These are phyloP conservation scores for Elephas maximus DNA, from an alignment of 2,113 vertebrate genomes.

Conservation along the genomic window DNA sequence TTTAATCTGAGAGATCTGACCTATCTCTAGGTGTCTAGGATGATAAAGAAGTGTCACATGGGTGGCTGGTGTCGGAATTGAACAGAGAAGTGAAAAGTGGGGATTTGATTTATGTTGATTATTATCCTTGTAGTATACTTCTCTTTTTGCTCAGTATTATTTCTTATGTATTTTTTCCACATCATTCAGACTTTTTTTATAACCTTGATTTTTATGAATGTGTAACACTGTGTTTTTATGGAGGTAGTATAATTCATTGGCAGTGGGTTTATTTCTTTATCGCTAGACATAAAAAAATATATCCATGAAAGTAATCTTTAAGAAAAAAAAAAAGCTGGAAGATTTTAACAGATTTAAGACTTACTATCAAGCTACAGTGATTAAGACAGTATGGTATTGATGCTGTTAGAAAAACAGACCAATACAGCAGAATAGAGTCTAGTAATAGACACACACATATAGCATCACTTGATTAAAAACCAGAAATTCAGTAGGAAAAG, in stretches of 20 bases:
- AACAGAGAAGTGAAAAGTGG: too few relatives aligned
- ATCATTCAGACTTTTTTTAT: constrained; percentile 35
- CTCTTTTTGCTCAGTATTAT: not conserved
- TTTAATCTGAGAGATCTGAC: too few relatives aligned
- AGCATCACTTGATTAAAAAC: not conserved
- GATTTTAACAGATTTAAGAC: not conserved
- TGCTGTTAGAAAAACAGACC: too few relatives aligned
- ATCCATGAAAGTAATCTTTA: constrained; percentile 6
- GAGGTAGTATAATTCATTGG: not conserved
- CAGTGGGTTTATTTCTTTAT: not conserved
- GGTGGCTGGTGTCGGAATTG: too few relatives aligned
- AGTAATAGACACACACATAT: not conserved
- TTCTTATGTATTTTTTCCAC: not conserved
- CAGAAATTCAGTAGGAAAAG: constrained; percentile 10
- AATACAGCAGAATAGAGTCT: not conserved
- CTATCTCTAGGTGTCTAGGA: too few relatives aligned
- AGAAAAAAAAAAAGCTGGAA: not conserved
- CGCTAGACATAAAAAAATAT: not conserved
- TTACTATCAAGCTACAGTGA: too few relatives aligned
- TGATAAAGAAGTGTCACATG: too few relatives aligned
- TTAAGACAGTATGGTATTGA: too few relatives aligned
- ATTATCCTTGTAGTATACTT: not conserved
- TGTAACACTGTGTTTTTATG: not conserved
- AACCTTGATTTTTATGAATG: constrained; percentile 28
- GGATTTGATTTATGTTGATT: too few relatives aligned